These are phyloP conservation scores for Oncorhynchus gorbuscha DNA, from an alignment of 2,113 vertebrate species.

Conservation along the genomic window DNA sequence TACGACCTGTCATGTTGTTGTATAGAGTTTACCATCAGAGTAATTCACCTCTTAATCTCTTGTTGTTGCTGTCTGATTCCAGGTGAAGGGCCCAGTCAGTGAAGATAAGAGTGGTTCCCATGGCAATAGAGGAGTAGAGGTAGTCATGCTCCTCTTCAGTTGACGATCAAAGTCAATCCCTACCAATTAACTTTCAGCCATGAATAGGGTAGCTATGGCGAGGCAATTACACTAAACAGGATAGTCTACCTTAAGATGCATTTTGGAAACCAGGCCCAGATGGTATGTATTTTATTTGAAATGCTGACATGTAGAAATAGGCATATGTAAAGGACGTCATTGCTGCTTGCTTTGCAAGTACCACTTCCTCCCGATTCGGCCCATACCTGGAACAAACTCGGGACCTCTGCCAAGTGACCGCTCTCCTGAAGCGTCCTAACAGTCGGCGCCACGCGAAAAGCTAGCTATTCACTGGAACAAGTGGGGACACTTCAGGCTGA, in stretches of 20 bases:
- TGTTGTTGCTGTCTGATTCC: conserved; percentile 30
- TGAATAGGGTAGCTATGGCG: conserved; percentile 57
- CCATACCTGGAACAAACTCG: no score
- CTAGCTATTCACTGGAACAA: no score
- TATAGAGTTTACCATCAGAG: conserved; percentile 43
- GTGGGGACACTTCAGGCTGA: no score
- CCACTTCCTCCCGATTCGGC: no score
- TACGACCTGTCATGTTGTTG: conserved; percentile 15
- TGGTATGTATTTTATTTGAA: no score
- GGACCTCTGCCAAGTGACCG: no score
- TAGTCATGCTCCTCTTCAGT: conserved; percentile 28
- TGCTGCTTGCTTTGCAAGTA: no score
- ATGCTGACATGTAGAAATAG: no score
- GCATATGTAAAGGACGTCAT: no score
- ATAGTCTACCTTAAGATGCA: neutral
- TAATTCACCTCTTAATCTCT: conserved; percentile 65
- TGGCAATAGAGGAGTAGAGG: conserved; percentile 43
- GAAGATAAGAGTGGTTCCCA: conserved; percentile 55
- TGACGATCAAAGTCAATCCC: conserved; percentile 14
- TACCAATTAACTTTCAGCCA: conserved; percentile 33
- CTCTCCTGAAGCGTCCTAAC: no score
- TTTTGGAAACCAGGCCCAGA: no score
- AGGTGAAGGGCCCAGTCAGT: conserved; percentile 34
- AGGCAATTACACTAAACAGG: conserved; percentile 49
- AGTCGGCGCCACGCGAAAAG: no score